Conservation (phyloP, 2,797 vertebrate species). For the Myripristis murdjan region DNA sequence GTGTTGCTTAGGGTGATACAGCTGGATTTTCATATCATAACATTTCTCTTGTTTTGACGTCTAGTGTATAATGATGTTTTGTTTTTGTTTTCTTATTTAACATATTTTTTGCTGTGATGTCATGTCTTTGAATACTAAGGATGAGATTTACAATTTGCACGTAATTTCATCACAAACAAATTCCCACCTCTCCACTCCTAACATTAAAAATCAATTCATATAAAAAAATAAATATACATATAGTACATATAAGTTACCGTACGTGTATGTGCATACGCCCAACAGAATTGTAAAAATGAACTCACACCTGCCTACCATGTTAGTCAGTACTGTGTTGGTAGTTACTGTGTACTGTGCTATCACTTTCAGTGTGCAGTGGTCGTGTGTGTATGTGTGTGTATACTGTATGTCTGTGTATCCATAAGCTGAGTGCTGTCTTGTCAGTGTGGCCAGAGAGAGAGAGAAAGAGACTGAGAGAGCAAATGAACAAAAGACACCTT, state of each 20-base stretch:
- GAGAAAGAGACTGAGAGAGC: not conserved
- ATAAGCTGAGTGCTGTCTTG: too few relatives aligned
- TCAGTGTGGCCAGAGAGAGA: not conserved
- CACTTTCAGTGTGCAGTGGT: not conserved
- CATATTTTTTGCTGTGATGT: too few relatives aligned
- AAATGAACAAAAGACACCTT: slow-evolving; percentile 45
- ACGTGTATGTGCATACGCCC: too few relatives aligned
- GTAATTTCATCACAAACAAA: too few relatives aligned
- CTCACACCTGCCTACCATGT: not conserved
- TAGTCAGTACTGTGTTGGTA: slow-evolving; percentile 9
- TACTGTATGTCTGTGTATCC: not conserved
- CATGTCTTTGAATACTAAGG: too few relatives aligned
- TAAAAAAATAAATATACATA: not conserved
- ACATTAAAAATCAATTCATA: too few relatives aligned
- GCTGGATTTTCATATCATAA: not conserved
- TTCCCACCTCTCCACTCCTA: too few relatives aligned
- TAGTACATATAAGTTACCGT: not conserved
- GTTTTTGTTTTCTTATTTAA: too few relatives aligned
- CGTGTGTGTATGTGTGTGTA: not conserved
- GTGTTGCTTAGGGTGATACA: not conserved
- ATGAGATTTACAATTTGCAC: too few relatives aligned
- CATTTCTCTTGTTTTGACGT: not conserved
- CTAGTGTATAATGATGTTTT: slow-evolving; percentile 1
- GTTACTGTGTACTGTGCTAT: slow-evolving; percentile 7
- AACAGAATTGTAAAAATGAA: not conserved